Conservation (phyloP, 1,140 invertebrate genomes). For the Luehdorfia chinensis region DNA sequence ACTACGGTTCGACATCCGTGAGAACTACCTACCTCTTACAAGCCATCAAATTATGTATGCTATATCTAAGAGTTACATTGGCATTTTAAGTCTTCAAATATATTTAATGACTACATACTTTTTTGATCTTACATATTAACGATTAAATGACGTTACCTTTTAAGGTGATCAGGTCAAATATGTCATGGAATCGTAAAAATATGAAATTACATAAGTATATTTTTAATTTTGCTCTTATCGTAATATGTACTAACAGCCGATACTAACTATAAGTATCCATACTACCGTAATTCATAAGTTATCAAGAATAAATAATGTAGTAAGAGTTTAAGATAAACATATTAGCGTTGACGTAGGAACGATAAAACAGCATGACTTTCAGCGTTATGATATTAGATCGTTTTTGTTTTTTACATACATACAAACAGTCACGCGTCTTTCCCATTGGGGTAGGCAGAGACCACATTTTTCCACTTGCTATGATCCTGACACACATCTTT, state of each 20-base stretch:
- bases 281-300: conserved; percentile 19
- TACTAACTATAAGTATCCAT: conserved; percentile 2
- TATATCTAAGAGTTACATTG: not conserved
- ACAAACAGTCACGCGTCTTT: too few species aligned
- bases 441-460: too few species aligned
- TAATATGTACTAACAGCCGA: not conserved
- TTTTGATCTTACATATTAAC: not conserved
- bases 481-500: too few species aligned
- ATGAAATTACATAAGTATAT: not conserved
- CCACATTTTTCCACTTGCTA: too few species aligned
- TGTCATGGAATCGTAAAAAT: conserved; percentile 5
- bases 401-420: too few species aligned
- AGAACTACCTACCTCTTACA: conserved; percentile 40
- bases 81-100: not conserved
- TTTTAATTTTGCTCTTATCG: conserved; percentile 2
- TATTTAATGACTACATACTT: not conserved
- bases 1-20: conserved; percentile 60
- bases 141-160: conserved; percentile 14
- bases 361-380: too few species aligned
- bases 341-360: conserved; percentile 22
- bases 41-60: too few species aligned
- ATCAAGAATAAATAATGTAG: conserved; percentile 23
- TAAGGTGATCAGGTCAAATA: conserved; percentile 9
- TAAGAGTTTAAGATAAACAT: conserved; percentile 28
- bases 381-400: too few species aligned